Evolutionary conservation across 2,797 vertebrate genomes (phyloP).

Genomic region (Pelodytes ibericus): DNA sequence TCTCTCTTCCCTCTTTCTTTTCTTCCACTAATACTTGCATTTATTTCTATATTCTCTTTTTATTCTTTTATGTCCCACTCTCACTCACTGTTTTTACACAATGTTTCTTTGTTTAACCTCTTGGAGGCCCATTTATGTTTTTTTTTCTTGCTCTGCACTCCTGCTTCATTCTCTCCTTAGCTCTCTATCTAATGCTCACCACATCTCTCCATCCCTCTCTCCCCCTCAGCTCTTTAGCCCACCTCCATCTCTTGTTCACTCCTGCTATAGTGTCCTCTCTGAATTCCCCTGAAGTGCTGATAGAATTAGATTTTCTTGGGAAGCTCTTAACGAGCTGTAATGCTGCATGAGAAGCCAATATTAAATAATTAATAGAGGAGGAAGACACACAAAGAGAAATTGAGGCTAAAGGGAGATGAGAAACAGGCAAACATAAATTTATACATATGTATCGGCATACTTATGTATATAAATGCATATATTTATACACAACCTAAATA

Average conservation of each 20-base stretch:
- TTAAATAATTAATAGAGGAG: conserved; percentile 53
- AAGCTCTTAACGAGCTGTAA: conserved; percentile 53
- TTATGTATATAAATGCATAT: no score
- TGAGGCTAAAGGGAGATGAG: conserved; percentile 1
- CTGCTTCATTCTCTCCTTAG: no score
- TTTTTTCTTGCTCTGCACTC: no score
- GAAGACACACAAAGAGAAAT: neutral
- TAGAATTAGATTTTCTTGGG: conserved; percentile 53
- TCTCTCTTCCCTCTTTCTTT: no score
- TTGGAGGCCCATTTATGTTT: no score
- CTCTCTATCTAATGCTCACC: neutral
- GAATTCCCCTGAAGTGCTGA: conserved; percentile 50
- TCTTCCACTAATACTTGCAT: no score
- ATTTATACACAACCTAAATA: no score
- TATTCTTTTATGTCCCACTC: no score
- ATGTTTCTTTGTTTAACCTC: no score
- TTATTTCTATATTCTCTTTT: no score
- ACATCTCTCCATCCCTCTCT: conserved; percentile 8
- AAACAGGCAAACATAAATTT: conserved; percentile 12
- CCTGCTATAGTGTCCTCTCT: conserved; percentile 18
- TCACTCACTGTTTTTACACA: no score
- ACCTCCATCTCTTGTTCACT: conserved; percentile 6
- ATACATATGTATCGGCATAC: no score
- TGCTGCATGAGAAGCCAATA: conserved; percentile 47
- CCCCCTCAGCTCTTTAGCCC: neutral